A percentile compares a stretch with the other conserved stretches of the same genome.
Conservation (phyloP, 1,140 invertebrate genomes). For the Laodelphax striatellus region DNA sequence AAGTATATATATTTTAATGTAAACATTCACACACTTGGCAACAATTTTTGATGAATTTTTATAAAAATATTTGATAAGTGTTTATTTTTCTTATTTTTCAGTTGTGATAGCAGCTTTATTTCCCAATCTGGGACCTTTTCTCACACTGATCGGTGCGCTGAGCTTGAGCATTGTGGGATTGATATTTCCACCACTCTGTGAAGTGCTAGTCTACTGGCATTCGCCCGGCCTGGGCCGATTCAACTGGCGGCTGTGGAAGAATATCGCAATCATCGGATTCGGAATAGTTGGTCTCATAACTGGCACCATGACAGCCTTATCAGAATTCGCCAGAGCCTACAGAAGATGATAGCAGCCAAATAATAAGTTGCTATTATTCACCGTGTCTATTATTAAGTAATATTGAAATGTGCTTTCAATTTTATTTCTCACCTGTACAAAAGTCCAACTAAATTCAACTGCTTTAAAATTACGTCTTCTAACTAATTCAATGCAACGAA, state of each 20-base stretch:
- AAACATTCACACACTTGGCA: no score
- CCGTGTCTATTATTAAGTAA: no score
- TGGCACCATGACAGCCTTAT: slow-evolving; percentile 39
- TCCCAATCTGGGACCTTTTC: slow-evolving; percentile 71
- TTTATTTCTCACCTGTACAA: no score
- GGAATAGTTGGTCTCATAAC: slow-evolving; percentile 69
- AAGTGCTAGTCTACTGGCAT: slow-evolving; percentile 46
- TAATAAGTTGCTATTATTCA: no score
- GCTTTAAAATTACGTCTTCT: no score
- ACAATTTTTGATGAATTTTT: no score
- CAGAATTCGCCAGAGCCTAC: slow-evolving; percentile 1
- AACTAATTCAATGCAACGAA: no score
- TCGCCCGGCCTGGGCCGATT: slow-evolving; percentile 2
- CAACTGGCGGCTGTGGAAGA: slow-evolving; percentile 11
- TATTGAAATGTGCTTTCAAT: no score
- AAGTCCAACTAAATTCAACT: no score
- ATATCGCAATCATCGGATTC: slow-evolving; percentile 33
- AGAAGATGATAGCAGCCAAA: neutral
- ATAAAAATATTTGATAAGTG: no score
- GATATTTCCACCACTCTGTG: slow-evolving; percentile 75
- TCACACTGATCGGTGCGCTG: slow-evolving; percentile 79
- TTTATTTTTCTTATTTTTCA: slow-evolving; percentile 26
- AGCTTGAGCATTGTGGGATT: slow-evolving; percentile 74
- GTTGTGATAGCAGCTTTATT: slow-evolving; percentile 66
- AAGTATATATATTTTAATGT: no score